Evolutionary conservation across 2,888 invertebrate species (phyloP), one percentile per base, ranked within the genome.

Genomic region (Dysmachus trigonus): DNA sequence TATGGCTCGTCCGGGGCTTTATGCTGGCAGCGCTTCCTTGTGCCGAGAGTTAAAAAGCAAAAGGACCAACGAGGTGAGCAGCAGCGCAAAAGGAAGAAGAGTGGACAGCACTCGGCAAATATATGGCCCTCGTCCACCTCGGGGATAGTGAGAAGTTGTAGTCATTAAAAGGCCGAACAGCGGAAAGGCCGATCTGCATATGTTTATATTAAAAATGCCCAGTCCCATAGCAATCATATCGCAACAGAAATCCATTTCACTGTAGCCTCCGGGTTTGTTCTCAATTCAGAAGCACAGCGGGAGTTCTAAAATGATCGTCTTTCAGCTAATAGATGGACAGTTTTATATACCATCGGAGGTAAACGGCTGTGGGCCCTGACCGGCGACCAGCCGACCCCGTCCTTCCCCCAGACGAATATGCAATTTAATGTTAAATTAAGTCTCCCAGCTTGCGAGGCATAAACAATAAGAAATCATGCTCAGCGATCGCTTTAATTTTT

Each of bases 201-300:
- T 84, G 73, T 84, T 72, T 84, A 84, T 84, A 84, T 82, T 82
- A 82, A 82, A 71, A 82, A 82, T 71, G 82, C 30, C 35, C 62
- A 35, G 82, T 53, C 62, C 35, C 22, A 35, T 71, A 71, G 31
- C 53, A 38, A 31, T 62, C 82, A 82, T 82, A 82, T 82, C 82
- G 82, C 71, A 85, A 47, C 85, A 90, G 91, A 92, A 92, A 91
- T 91, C 91, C 92, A 92, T 92, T 92, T 92, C 90, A 94, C 93
- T 94, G 94, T 94, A 94, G 94, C 94, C 94, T 93, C 93, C 93
- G 94, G 94, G 94, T 94, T 94, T 94, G 94, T 94, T 94, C 94
- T 94, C 94, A 94, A 94, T 94, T 94, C 94, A 94, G 94, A 94
- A 94, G 94, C 94, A 93, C 94, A 94, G 94, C 94, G 94, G 94